phyloP scores from a whole-genome alignment of 2,888 invertebrate species.

The Trissoscelio sp. region DNA sequence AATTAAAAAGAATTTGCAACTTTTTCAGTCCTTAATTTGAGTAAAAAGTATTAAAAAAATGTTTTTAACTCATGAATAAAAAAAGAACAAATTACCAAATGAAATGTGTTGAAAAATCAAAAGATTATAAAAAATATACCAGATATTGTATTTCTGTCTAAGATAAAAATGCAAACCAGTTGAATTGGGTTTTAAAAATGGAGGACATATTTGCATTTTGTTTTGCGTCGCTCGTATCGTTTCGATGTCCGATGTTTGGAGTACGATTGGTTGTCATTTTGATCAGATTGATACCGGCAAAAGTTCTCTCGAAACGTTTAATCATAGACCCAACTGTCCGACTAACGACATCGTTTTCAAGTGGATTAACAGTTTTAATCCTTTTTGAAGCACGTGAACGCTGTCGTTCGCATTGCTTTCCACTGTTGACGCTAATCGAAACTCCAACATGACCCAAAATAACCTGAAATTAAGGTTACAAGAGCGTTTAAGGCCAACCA shows the following conservation, averaged over 20 bases:
- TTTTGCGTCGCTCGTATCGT: neutral
- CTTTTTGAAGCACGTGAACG: slow-evolving; percentile 55
- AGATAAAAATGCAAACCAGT: neutral
- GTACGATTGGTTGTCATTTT: slow-evolving; percentile 24
- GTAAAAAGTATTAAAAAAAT: neutral
- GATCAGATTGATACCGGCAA: slow-evolving; percentile 35
- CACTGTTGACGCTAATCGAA: slow-evolving; percentile 49
- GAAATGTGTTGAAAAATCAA: too few relatives aligned
- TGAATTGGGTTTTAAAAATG: neutral
- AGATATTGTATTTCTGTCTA: too few relatives aligned
- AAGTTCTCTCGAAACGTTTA: slow-evolving; percentile 51
- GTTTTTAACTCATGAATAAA: too few relatives aligned
- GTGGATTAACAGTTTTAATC: slow-evolving; percentile 64
- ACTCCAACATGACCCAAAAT: slow-evolving; percentile 33
- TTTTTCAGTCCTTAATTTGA: neutral
- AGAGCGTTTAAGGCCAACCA: slow-evolving; percentile 19
- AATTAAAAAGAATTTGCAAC: neutral
- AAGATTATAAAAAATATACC: too few relatives aligned
- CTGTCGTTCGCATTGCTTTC: slow-evolving; percentile 42
- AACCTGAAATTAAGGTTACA: slow-evolving; percentile 56
- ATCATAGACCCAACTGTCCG: slow-evolving; percentile 38
- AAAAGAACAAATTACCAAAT: too few relatives aligned
- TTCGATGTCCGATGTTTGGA: neutral
- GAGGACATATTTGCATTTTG: neutral
- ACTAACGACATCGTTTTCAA: slow-evolving; percentile 62